Evolutionary conservation across 2,113 vertebrate genomes (phyloP), one percentile per base, ranked within the genome.

Genomic region (Pycnonotus jocosus): DNA sequence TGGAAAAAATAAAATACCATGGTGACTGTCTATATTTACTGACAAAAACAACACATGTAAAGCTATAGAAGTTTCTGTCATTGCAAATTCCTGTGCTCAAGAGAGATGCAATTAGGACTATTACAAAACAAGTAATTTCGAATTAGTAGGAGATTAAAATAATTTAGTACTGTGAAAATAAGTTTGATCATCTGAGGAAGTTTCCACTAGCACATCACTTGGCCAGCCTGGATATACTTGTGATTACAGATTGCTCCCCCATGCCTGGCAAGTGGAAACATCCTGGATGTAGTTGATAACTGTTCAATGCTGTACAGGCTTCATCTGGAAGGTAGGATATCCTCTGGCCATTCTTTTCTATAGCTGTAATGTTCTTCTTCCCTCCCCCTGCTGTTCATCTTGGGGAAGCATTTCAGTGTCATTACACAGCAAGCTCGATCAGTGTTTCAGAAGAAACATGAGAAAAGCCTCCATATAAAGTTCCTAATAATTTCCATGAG

Each of bases 281-380:
- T 99, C 98, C 88, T 99, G 97, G 99, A 99, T 88, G 24, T 96
- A 3, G 98, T 99, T 9, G 98, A 99, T 66, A 97, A 95, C 92
- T 96, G 97, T 62, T 99, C 99, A 0, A 95, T 99, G 98, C 98
- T 99, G 20, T 99, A 97, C 97, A 98, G 99, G 68, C 98, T 99
- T 88, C 98, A 98, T 81, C 97, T 99, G 98, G 99, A 99, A 97
- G 99, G 99, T 99, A 96, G 38, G 79, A 24, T 54, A 81, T 69
- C 45, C 25, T 58, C 60, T 54, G 76, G 35, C 21, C 22, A 25
- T 70, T 72, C 10, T 68, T 79, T 47, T 86, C 53, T 30, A 7
- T 30, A 79, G 27, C 20, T 10, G 1, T 51, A 30, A 40, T 16
- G 71, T 64, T 54, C 21, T n/a, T 83, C 61, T 81, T 69, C 15